These are phyloP conservation scores for Carterocephalus palaemon DNA, from an alignment of 2,888 invertebrate genomes.

Conservation along the genomic window DNA sequence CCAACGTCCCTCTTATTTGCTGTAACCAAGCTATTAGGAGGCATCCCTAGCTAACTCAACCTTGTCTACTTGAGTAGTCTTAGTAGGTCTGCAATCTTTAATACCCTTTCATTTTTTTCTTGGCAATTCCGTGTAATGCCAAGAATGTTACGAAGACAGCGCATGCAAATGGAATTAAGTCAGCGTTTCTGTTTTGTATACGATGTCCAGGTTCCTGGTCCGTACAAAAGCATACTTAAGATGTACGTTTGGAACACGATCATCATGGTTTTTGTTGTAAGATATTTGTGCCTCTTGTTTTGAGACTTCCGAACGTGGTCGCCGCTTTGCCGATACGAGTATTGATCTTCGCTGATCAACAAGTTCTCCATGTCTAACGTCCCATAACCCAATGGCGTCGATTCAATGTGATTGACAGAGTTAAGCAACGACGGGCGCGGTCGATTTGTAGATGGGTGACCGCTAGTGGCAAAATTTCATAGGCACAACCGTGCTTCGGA, in stretches of 20 bases:
- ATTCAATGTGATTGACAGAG: no score
- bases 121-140: neutral
- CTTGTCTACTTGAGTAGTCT: neutral
- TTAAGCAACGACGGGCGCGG: no score
- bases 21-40: no score
- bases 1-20: no score
- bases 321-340: neutral
- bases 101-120: neutral
- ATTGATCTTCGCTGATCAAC: neutral
- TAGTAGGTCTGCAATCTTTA: neutral
- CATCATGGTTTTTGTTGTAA: neutral
- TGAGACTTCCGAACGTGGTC: neutral
- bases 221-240: neutral
- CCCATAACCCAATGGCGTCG: no score
- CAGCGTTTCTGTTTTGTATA: neutral
- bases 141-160: neutral
- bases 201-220: neutral
- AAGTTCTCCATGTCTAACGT: no score
- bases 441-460: no score
- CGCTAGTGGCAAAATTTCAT: no score
- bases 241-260: neutral
- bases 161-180: neutral
- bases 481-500: no score
- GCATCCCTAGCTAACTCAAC: neutral
- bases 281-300: neutral